Base-by-base conservation (phyloP, 2,113 vertebrate genomes). In the Scomber colias region DNA sequence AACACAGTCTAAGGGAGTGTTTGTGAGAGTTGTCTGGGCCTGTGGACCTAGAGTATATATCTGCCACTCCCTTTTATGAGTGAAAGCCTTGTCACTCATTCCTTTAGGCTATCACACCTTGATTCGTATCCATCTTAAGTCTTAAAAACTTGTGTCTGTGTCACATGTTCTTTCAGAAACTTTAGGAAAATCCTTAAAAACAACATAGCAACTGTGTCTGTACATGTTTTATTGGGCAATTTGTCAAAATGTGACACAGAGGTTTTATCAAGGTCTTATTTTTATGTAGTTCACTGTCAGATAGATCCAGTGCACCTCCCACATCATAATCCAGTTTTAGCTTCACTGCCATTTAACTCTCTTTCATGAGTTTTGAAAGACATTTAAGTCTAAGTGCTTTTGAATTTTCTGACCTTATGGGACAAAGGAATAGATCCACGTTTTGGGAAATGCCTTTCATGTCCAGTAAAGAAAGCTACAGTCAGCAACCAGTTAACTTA, bases 21-120 rank as follows among this genome's bases (percentile, higher is more conserved):
- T 40, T 46, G 17, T 54, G 46, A 56, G 84, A 80, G 79, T 8
- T 87, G 85, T 86, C 80, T 75, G 61, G 64, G 62, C 84, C 46
- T 83, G 85, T 66, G 31, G 44, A 55, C 50, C n/a, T n/a, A 45
- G 55, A 57, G 40, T 69, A 44, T 27, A 46, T 27, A 46, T 68
- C 31, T 59, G 63, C 65, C 44, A 0, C 80, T 76, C 79, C 73
- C 65, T 77, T 70, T 80, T 35, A 72, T 72, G 69, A 85, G 19
- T 56, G 15, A 62, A 50, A 21, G 19, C 55, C 57, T n/a, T 78
- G 68, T 84, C 70, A 63, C 15, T 57, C 11, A 63, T 57, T 78
- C 30, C 61, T 70, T 55, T 65, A 24, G 79, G 61, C 44, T 3
- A 49, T 84, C 73, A n/a, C 40, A 57, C 56, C 49, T 45, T 46